Conservation (phyloP, 2,888 invertebrate genomes). For the Ormyrus nitidulus region DNA sequence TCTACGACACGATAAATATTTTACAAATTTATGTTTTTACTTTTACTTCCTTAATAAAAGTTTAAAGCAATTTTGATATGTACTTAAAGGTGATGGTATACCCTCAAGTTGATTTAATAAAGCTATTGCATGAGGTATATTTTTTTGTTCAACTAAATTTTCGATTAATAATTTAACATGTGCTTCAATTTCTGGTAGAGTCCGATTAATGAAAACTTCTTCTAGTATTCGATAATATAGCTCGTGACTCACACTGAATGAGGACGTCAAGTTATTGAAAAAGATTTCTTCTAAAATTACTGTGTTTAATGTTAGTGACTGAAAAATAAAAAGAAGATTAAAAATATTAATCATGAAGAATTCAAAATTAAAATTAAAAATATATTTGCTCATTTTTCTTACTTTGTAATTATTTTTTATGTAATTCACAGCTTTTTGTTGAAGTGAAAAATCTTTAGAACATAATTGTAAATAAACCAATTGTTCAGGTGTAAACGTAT, state of each 20-base stretch:
- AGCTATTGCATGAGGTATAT: slow-evolving; percentile 70
- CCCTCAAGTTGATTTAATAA: slow-evolving; percentile 68
- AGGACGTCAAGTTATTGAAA: slow-evolving; percentile 68
- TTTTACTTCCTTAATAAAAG: slow-evolving; percentile 61
- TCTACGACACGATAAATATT: neutral
- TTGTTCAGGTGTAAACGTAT: slow-evolving; percentile 62
- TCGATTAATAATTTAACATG: slow-evolving; percentile 66
- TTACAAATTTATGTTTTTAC: slow-evolving; percentile 11
- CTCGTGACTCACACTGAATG: slow-evolving; percentile 68
- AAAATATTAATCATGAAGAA: neutral
- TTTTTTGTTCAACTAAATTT: slow-evolving; percentile 66
- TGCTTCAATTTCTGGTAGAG: slow-evolving; percentile 63
- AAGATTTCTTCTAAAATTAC: slow-evolving; percentile 70
- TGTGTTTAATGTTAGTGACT: slow-evolving; percentile 64
- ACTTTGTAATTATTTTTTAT: slow-evolving; percentile 68
- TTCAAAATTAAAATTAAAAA: neutral
- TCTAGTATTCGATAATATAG: slow-evolving; percentile 69
- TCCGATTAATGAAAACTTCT: slow-evolving; percentile 68
- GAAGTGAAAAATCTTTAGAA: slow-evolving; percentile 62
- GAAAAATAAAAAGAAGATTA: slow-evolving; percentile 42
- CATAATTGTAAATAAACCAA: slow-evolving; percentile 67
- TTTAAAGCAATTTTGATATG: slow-evolving; percentile 67
- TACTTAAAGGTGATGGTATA: slow-evolving; percentile 69
- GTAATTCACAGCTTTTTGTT: slow-evolving; percentile 66
- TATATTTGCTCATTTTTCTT: slow-evolving; percentile 21